Percentiles rank a stretch among this genome's conserved stretches.
These are phyloP conservation scores for Carassius carassius DNA, from an alignment of 2,113 vertebrate species.

Conservation along the genomic window DNA sequence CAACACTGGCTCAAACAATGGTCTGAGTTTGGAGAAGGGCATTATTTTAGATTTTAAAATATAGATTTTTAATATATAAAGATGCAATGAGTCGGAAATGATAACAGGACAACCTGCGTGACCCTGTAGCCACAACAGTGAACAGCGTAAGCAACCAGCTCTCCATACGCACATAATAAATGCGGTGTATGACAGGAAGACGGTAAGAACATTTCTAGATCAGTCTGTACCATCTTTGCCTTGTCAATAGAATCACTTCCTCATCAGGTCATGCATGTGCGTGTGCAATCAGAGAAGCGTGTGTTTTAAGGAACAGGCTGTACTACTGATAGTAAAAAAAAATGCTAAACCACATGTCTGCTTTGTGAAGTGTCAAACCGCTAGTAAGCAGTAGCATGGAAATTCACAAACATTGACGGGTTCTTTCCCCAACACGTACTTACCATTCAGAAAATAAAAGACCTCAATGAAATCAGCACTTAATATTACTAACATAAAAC, in stretches of 20 bases:
- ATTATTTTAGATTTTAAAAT: not conserved
- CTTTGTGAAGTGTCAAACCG: conserved; percentile 67
- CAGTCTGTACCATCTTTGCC: conserved; percentile 34
- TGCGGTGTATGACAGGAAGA: conserved; percentile 2
- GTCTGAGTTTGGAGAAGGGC: no score
- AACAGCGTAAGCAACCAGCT: not conserved
- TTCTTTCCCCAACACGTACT: conserved; percentile 52
- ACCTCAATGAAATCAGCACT: conserved; percentile 49
- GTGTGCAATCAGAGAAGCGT: conserved; percentile 21
- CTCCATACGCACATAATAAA: not conserved
- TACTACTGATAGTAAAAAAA: conserved; percentile 38
- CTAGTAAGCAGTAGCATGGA: conserved; percentile 45
- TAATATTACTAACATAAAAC: conserved; percentile 11
- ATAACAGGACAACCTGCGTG: not conserved
- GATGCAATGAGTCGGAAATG: not conserved
- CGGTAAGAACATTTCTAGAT: conserved; percentile 10
- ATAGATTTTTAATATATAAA: not conserved
- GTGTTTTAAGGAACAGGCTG: conserved; percentile 34
- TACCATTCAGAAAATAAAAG: conserved; percentile 46
- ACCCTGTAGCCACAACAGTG: not conserved
- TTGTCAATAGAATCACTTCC: conserved; percentile 18
- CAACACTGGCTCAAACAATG: no score
- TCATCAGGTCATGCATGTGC: not conserved
- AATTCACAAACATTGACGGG: conserved; percentile 58
- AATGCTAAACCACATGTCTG: conserved; percentile 51